Base-by-base conservation (phyloP, 2,113 vertebrate genomes). In the Crotalus tigris region DNA sequence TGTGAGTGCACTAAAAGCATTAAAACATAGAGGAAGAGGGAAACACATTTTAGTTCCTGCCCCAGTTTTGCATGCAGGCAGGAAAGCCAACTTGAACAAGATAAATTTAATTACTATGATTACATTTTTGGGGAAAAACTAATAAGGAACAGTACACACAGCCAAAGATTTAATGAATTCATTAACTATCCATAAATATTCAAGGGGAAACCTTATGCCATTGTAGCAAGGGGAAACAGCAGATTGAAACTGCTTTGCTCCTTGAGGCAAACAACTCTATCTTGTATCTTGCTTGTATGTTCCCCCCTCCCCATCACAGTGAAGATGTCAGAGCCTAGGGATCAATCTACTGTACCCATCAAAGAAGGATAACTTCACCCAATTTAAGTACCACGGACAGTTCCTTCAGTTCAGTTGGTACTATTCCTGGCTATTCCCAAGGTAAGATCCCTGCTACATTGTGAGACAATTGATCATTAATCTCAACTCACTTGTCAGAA, bases 101-200 rank as follows among this genome's bases (percentile, higher is more conserved):
- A 92, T 87, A 85, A 92, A 93, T 61, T 88, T 87, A 54, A 93
- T 90, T 61, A 55, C 13, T 85, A 24, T 59, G 93, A n/a, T 15
- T 89, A 57, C 69, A 90, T 54, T 54, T 81, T 69, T 64, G 26
- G 59, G 12, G 87, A 11, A 51, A 91, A 93, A 39, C 29, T 90
- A 39, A 87, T 53, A 64, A 23, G 90, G 86, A 91, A 91, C 64
- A 90, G 64, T 90, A 46, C 26, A 49, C 15, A 85, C 44, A 33
- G 29, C 51, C 15, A 24, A 88, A 5, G 39, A 53, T 15, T 59
- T 91, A 87, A 85, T 58, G 90, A 94, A 93, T 87, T 93, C 44
- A 54, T 81, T 91, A 95, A 44, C 86, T 86, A 92, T 85, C 86
- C 91, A 15, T 59, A 93, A 92, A 89, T 90, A 81, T 85, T 90